Conservation (phyloP, 2,888 invertebrate species). For the Spatulosminthurus flaviceps region DNA sequence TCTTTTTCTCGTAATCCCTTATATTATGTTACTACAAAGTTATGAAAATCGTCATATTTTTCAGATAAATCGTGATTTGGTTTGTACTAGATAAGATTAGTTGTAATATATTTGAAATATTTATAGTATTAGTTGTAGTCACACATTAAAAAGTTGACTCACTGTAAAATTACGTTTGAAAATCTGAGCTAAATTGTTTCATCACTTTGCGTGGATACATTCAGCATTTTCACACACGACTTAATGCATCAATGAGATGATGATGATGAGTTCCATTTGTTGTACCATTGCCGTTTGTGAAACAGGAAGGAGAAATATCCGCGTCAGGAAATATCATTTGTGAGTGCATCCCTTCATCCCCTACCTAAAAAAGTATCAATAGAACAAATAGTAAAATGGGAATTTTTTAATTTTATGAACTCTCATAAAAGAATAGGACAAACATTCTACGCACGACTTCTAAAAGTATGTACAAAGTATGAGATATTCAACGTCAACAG, state of each 20-base stretch:
- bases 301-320: not conserved
- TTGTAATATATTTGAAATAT: too few relatives aligned
- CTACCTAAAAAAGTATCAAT: conserved; percentile 46
- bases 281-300: not conserved
- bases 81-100: too few relatives aligned
- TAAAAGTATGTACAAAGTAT: not conserved
- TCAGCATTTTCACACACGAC: not conserved
- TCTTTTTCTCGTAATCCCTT: too few relatives aligned
- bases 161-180: not conserved
- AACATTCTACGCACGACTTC: not conserved
- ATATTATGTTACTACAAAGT: too few relatives aligned
- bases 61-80: too few relatives aligned
- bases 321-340: conserved; percentile 54
- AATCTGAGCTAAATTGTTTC: not conserved
- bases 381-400: conserved; percentile 2
- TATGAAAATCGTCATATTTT: too few relatives aligned
- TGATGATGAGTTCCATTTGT: conserved; percentile 1
- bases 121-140: too few relatives aligned
- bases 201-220: not conserved
- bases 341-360: conserved; percentile 58
- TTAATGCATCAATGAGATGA: conserved; percentile 12
- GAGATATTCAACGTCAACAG: not conserved
- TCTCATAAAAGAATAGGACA: too few relatives aligned
- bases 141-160: too few relatives aligned
- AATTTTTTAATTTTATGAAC: not conserved